Evolutionary conservation across 1,140 invertebrate genomes (phyloP).

Genomic region (Zaprionus camerounensis): DNA sequence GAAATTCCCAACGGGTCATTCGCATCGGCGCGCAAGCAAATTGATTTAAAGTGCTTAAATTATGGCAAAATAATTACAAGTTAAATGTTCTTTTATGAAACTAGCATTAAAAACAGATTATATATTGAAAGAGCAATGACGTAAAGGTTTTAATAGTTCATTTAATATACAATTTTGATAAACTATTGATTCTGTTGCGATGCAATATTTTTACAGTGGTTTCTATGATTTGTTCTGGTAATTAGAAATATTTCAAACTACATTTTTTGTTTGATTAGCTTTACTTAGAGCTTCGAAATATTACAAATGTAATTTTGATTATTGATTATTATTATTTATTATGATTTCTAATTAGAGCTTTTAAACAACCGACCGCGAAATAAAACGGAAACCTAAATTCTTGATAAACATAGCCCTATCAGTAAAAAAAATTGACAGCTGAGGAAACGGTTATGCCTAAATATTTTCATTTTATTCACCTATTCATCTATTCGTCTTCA

Average conservation of each 20-base stretch:
- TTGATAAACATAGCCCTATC: too few relatives aligned
- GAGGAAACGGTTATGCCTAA: background rate
- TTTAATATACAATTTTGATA: background rate
- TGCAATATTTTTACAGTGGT: background rate
- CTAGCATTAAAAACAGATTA: background rate
- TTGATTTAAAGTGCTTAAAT: constrained; percentile 38
- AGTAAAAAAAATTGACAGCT: too few relatives aligned
- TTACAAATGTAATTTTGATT: too few relatives aligned
- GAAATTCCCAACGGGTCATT: constrained; percentile 23
- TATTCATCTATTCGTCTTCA: background rate
- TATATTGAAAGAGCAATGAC: background rate
- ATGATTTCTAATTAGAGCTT: too few relatives aligned
- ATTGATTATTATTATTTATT: too few relatives aligned
- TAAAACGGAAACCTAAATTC: too few relatives aligned
- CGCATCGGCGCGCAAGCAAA: constrained; percentile 7
- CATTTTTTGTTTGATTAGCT: too few relatives aligned
- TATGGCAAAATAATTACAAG: constrained; percentile 17
- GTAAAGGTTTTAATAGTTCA: background rate
- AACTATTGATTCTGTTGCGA: background rate
- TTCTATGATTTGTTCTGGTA: background rate
- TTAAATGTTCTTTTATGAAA: constrained; percentile 17
- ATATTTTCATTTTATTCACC: background rate
- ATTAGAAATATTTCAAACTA: too few relatives aligned
- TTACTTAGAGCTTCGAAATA: too few relatives aligned
- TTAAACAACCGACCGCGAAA: too few relatives aligned